Evolutionary conservation across 2,797 vertebrate species (phyloP).

Genomic region (Cephalopachus bancanus): DNA sequence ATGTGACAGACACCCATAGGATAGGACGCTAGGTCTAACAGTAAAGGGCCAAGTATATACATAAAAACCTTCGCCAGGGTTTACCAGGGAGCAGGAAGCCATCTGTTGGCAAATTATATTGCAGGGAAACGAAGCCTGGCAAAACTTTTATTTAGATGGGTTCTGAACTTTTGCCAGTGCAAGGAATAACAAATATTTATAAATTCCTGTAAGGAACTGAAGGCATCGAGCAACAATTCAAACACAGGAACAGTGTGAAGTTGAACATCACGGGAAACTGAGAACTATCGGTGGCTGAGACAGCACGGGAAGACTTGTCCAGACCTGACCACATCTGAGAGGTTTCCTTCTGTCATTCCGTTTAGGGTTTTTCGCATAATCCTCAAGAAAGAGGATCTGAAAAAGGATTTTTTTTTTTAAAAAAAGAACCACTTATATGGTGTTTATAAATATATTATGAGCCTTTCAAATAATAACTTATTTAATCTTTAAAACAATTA

Average conservation of each 20-base stretch:
- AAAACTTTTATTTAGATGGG: background rate
- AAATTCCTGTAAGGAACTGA: background rate
- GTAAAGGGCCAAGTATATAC: background rate
- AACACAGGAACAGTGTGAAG: background rate
- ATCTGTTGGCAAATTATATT: background rate
- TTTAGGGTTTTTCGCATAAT: background rate
- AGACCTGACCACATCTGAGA: background rate
- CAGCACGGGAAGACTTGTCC: no score
- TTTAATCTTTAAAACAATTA: background rate
- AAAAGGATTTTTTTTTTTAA: background rate
- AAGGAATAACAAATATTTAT: background rate
- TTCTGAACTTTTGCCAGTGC: background rate
- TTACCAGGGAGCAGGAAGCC: constrained; percentile 11
- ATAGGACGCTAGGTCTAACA: background rate
- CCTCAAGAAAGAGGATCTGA: background rate
- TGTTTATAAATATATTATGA: background rate
- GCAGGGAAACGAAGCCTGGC: background rate
- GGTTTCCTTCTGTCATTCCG: background rate
- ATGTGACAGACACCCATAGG: background rate
- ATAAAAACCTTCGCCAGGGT: background rate
- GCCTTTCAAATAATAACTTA: background rate
- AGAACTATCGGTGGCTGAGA: background rate
- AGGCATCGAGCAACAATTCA: background rate
- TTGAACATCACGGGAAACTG: background rate
- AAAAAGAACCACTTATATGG: background rate